Percentiles rank a stretch among this genome's conserved stretches.
Conservation (phyloP, 2,888 invertebrate species). For the Hirtodrosophila alboralis region DNA sequence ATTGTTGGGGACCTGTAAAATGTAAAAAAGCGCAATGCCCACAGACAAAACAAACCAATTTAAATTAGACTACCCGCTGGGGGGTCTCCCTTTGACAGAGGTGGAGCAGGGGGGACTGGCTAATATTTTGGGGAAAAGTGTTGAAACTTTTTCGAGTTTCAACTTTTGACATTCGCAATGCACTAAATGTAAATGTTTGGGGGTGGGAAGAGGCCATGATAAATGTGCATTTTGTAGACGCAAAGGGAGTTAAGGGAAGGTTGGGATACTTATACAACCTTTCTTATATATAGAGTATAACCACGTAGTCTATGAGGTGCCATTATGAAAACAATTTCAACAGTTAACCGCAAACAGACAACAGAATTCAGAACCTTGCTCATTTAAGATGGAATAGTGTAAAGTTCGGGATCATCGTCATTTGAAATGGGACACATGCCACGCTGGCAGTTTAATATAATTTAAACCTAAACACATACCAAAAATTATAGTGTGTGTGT, state of each 20-base stretch:
- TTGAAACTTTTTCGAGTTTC: constrained; percentile 67
- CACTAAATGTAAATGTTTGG: constrained; percentile 72
- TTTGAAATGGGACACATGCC: constrained; percentile 72
- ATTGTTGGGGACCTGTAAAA: constrained; percentile 68
- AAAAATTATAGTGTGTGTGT: constrained; percentile 29
- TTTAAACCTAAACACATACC: constrained; percentile 76
- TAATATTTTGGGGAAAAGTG: constrained; percentile 65
- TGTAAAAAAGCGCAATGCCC: constrained; percentile 74
- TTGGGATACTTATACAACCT: no score
- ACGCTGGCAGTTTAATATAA: constrained; percentile 76
- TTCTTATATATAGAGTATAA: no score
- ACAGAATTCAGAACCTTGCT: constrained; percentile 36
- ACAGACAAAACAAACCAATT: constrained; percentile 82
- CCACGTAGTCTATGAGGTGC: constrained; percentile 53
- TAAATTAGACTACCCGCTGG: constrained; percentile 80
- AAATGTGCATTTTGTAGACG: constrained; percentile 60
- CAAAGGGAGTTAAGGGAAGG: not conserved
- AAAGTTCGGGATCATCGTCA: constrained; percentile 32
- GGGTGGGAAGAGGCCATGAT: constrained; percentile 50
- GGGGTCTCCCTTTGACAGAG: constrained; percentile 7
- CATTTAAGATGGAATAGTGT: constrained; percentile 37
- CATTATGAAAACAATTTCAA: constrained; percentile 72
- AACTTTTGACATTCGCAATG: constrained; percentile 77
- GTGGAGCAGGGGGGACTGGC: no score
- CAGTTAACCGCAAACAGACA: constrained; percentile 53